These are phyloP conservation scores for Tribolium freemani DNA, from an alignment of 2,888 invertebrate genomes.

Conservation along the genomic window DNA sequence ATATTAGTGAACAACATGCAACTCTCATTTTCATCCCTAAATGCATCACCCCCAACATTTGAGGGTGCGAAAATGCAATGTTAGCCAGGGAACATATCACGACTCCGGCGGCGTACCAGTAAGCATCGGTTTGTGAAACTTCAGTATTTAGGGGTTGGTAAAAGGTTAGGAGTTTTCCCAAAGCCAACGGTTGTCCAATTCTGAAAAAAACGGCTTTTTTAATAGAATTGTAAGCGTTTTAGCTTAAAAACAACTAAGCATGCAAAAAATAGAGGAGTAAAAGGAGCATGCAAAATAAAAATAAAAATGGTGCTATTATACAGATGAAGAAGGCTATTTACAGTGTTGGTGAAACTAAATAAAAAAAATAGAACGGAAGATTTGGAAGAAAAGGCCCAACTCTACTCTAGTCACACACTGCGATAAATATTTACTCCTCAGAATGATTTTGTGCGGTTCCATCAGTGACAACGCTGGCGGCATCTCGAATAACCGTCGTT, in stretches of 20 bases:
- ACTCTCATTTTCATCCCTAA: constrained; percentile 90
- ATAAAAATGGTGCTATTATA: background rate
- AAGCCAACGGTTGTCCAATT: constrained; percentile 69
- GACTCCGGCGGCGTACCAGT: constrained; percentile 83
- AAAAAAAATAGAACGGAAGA: constrained; percentile 4
- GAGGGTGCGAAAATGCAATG: constrained; percentile 80
- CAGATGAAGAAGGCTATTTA: background rate
- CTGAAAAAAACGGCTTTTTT: constrained; percentile 50
- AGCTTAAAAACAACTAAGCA: background rate
- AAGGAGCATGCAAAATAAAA: background rate
- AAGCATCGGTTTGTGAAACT: constrained; percentile 74
- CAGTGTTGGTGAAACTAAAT: background rate
- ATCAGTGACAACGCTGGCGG: constrained; percentile 8
- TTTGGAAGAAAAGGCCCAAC: constrained; percentile 4
- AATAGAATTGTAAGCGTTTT: no score
- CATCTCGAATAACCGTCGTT: constrained; percentile 5
- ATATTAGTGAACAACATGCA: constrained; percentile 87
- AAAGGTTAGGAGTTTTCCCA: constrained; percentile 76
- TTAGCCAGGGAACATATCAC: constrained; percentile 82
- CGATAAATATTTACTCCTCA: constrained; percentile 54
- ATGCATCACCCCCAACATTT: constrained; percentile 89
- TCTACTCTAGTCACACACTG: constrained; percentile 47
- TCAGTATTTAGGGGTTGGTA: constrained; percentile 69
- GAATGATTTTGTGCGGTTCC: constrained; percentile 42
- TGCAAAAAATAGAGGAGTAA: constrained; percentile 1